phyloP scores from a whole-genome alignment of 2,113 vertebrate genomes.

The Coptodon bakossiorum region DNA sequence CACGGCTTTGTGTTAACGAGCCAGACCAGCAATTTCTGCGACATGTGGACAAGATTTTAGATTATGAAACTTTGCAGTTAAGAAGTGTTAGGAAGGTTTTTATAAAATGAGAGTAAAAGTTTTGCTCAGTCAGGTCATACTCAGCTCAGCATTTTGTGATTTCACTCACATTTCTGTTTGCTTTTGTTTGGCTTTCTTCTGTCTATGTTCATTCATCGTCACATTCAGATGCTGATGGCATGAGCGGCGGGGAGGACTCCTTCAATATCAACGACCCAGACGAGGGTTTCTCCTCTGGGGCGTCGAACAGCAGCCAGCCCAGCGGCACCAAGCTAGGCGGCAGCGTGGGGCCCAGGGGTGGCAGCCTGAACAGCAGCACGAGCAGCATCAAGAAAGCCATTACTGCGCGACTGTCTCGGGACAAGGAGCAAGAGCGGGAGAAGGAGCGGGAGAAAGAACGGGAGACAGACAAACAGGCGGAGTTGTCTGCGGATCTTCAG shows the following conservation, averaged over 20 bases:
- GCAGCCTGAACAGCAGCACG: conserved; percentile 77
- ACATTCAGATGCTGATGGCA: conserved; percentile 78
- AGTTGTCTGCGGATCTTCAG: conserved; percentile 44
- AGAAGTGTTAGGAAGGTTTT: neutral
- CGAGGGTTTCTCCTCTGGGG: conserved; percentile 96
- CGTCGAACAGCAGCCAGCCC: conserved; percentile 95
- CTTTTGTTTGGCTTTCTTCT: neutral
- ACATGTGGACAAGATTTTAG: neutral
- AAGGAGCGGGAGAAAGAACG: conserved; percentile 4
- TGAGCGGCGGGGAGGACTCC: conserved; percentile 87
- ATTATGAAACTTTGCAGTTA: neutral
- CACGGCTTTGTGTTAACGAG: neutral
- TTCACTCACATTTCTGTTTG: neutral
- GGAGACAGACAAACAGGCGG: conserved; percentile 47
- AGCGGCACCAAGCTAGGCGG: conserved; percentile 73
- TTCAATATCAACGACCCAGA: conserved; percentile 91
- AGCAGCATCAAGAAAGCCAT: conserved; percentile 85
- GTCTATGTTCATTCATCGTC: neutral
- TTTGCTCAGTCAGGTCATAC: neutral
- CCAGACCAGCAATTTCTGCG: neutral
- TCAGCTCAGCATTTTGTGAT: neutral
- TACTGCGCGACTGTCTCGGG: conserved; percentile 77
- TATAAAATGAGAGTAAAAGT: neutral
- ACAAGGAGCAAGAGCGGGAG: conserved; percentile 71
- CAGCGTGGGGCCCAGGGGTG: conserved; percentile 43